Conservation (phyloP, 1,140 invertebrate genomes). For the Drosophila funebris region DNA sequence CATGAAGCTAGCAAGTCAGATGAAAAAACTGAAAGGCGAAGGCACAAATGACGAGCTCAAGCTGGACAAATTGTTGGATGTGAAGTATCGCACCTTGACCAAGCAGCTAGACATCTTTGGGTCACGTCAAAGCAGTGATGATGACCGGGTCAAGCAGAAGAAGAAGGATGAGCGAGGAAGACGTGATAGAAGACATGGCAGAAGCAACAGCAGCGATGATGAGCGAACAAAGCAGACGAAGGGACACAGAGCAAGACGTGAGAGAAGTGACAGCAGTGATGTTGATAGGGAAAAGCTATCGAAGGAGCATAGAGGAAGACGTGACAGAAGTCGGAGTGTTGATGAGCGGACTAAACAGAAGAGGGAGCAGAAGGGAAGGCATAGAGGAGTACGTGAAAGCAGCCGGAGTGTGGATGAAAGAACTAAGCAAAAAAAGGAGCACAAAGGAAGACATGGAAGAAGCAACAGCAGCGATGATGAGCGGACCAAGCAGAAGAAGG, state of each 20-base stretch:
- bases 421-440: background rate
- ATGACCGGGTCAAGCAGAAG: too few species aligned
- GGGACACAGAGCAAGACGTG: background rate
- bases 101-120: slow-evolving; percentile 82
- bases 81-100: slow-evolving; percentile 73
- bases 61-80: slow-evolving; percentile 66
- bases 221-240: background rate
- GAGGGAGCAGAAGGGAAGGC: background rate
- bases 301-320: background rate
- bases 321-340: too few species aligned
- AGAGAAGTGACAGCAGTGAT: background rate
- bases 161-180: background rate
- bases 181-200: background rate
- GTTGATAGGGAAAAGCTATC: background rate
- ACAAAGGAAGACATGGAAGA: too few species aligned
- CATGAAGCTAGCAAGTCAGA: slow-evolving; percentile 84
- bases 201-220: background rate
- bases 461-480: background rate
- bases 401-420: background rate
- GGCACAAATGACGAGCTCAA: slow-evolving; percentile 46
- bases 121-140: too few species aligned
- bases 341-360: too few species aligned
- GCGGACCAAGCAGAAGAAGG: background rate
- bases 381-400: background rate
- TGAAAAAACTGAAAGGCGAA: slow-evolving; percentile 84